phyloP scores from a whole-genome alignment of 2,797 vertebrate species.

The Chiroxiphia lanceolata region DNA sequence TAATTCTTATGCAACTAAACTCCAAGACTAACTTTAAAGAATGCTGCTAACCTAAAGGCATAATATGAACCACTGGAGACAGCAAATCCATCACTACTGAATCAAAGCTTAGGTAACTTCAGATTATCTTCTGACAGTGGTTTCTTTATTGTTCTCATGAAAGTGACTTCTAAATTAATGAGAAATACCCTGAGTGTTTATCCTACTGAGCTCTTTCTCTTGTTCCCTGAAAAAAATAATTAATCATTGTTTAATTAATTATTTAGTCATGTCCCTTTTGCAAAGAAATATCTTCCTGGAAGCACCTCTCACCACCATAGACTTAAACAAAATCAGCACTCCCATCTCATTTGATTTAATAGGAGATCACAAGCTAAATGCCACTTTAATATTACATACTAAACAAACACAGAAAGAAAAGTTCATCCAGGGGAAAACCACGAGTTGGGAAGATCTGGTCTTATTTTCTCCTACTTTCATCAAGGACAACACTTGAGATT shows the following conservation, averaged over 20 bases:
- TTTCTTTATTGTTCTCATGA: constrained; percentile 44
- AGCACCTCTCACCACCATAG: accelerated
- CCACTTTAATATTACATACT: constrained; percentile 28
- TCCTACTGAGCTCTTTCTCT: neutral
- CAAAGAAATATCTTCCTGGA: constrained; percentile 14
- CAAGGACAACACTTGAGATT: neutral
- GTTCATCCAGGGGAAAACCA: neutral
- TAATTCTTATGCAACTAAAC: neutral
- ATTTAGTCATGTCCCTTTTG: constrained; percentile 25
- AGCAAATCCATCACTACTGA: constrained; percentile 7
- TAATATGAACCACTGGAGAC: neutral
- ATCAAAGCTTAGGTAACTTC: neutral
- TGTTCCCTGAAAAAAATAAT: neutral
- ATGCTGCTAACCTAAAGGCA: constrained; percentile 1
- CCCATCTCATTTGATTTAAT: constrained; percentile 10
- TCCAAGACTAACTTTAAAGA: constrained; percentile 8
- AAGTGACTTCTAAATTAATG: constrained; percentile 54
- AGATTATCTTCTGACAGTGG: constrained; percentile 19
- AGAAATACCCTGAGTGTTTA: constrained; percentile 36
- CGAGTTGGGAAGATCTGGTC: neutral
- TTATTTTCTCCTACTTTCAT: constrained; percentile 3
- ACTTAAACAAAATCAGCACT: constrained; percentile 17
- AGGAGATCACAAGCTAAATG: constrained; percentile 41
- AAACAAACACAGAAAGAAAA: constrained; percentile 32
- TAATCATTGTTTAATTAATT: constrained; percentile 48